Evolutionary conservation across 2,888 invertebrate genomes (phyloP).

Genomic region (Lochmaea crataegi): DNA sequence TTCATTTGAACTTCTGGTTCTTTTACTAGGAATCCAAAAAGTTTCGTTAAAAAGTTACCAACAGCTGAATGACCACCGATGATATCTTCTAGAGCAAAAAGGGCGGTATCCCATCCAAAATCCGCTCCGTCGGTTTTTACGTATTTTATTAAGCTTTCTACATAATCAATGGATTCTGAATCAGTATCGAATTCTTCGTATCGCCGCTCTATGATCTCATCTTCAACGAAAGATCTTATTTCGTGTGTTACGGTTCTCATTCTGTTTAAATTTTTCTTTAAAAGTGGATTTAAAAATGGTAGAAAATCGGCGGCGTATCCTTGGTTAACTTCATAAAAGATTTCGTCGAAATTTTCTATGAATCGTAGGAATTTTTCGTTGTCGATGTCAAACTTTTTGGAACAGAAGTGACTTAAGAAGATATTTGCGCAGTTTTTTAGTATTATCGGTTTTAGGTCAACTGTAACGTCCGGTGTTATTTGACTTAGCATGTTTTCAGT

Average conservation of each 20-base stretch:
- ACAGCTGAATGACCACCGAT: conserved; percentile 74
- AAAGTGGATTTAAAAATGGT: conserved; percentile 71
- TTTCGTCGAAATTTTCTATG: conserved; percentile 71
- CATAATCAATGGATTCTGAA: conserved; percentile 67
- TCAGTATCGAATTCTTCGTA: conserved; percentile 55
- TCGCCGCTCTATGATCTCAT: conserved; percentile 67
- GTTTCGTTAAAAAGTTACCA: conserved; percentile 71
- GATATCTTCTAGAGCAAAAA: conserved; percentile 67
- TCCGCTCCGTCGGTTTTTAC: conserved; percentile 63
- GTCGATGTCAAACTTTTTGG: conserved; percentile 65
- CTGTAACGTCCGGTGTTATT: conserved; percentile 30
- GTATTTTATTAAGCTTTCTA: conserved; percentile 70
- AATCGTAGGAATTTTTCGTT: conserved; percentile 66
- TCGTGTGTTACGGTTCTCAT: conserved; percentile 67
- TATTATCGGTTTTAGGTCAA: conserved; percentile 66
- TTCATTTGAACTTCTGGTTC: conserved; percentile 68
- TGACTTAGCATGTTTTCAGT: conserved; percentile 56
- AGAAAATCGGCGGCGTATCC: conserved; percentile 76
- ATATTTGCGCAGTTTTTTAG: conserved; percentile 71
- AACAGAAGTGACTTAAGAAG: conserved; percentile 73
- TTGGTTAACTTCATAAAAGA: conserved; percentile 77
- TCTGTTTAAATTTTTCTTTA: conserved; percentile 66
- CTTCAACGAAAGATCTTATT: conserved; percentile 69
- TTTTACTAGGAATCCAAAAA: conserved; percentile 69
- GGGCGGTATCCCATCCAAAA: conserved; percentile 68